phyloP scores from a whole-genome alignment of 2,797 vertebrate species.

The Crypturellus tataupa region DNA sequence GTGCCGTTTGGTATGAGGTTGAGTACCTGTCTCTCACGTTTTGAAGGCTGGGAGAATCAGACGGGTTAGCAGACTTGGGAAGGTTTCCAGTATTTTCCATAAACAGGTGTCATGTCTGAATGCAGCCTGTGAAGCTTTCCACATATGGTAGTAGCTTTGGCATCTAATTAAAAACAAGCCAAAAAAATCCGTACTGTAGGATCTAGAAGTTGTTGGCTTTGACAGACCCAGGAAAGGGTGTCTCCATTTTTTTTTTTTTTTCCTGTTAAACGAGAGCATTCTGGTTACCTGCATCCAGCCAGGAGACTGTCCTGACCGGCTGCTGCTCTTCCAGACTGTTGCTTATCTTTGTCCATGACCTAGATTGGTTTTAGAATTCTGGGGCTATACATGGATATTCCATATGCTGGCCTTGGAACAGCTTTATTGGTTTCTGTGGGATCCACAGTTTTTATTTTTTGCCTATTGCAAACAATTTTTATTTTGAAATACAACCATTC shows the following conservation, averaged over 20 bases:
- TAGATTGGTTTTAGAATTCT: constrained; percentile 12
- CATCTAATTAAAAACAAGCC: not conserved
- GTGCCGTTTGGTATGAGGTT: not conserved
- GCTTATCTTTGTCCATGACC: constrained; percentile 29
- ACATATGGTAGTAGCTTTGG: not conserved
- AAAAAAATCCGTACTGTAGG: not conserved
- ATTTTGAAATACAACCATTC: not conserved
- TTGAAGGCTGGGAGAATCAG: not conserved
- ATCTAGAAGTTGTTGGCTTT: not conserved
- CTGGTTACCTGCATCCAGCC: not conserved
- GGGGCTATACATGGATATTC: not conserved
- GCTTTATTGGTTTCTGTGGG: not conserved
- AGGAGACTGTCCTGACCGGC: not conserved
- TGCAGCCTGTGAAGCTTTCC: not conserved
- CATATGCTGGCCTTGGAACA: not conserved
- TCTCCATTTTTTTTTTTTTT: constrained; percentile 46
- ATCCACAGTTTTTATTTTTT: not conserved
- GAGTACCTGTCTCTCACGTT: not conserved
- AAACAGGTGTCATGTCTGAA: not conserved
- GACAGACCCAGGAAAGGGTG: constrained; percentile 36
- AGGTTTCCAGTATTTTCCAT: not conserved
- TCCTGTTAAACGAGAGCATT: not conserved
- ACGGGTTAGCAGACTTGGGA: not conserved
- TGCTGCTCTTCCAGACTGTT: not conserved
- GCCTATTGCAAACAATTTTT: not conserved